phyloP scores from a whole-genome alignment of 2,888 invertebrate genomes.

The Tanypteryx hageni region DNA sequence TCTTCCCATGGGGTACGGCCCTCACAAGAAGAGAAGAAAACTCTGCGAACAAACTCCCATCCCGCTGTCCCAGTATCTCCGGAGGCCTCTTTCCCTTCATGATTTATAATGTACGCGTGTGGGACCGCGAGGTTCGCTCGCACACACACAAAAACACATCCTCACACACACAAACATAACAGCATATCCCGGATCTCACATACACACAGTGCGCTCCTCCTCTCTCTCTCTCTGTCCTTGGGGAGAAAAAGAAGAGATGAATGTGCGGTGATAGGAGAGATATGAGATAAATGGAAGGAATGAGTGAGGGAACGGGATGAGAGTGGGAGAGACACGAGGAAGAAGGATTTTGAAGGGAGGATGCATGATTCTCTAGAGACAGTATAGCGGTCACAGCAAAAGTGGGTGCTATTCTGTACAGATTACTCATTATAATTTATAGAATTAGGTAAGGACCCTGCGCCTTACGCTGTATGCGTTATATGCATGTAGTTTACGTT shows the following conservation, averaged over 20 bases:
- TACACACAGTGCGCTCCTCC: background rate
- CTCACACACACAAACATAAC: background rate
- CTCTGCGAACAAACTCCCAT: conserved; percentile 57
- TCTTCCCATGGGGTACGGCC: conserved; percentile 13
- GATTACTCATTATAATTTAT: too few relatives aligned
- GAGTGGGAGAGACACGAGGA: background rate
- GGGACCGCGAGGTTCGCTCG: background rate
- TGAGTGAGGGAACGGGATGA: background rate
- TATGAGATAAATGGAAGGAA: conserved; percentile 2
- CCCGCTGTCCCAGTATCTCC: conserved; percentile 50
- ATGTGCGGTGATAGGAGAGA: conserved; percentile 25
- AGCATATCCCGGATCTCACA: conserved; percentile 28
- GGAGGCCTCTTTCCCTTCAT: conserved; percentile 47
- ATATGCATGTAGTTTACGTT: too few relatives aligned
- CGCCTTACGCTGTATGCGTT: too few relatives aligned
- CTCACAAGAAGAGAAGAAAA: conserved; percentile 12
- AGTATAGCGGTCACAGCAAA: too few relatives aligned
- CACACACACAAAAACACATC: background rate
- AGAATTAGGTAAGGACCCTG: too few relatives aligned
- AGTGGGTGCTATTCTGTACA: too few relatives aligned
- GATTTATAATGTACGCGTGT: conserved; percentile 63
- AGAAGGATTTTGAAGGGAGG: conserved; percentile 64
- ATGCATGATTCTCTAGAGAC: background rate
- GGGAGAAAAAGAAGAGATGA: background rate
- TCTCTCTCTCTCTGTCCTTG: conserved; percentile 6